These are phyloP conservation scores for Calidris pygmaea DNA, from an alignment of 2,113 vertebrate species.

Conservation along the genomic window DNA sequence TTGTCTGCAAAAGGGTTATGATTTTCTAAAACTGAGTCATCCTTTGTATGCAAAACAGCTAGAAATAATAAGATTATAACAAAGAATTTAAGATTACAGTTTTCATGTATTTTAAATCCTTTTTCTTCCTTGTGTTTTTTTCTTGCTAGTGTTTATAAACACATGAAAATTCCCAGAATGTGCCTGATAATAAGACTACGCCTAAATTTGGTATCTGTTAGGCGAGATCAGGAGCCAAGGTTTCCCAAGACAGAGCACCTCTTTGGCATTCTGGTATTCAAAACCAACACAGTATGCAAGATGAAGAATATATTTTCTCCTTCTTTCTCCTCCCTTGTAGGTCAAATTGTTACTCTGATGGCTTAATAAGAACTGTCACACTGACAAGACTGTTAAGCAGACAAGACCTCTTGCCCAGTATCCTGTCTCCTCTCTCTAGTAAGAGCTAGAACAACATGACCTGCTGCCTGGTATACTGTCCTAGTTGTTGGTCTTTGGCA, in stretches of 20 bases:
- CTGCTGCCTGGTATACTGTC: not conserved
- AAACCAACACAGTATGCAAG: fast-evolving
- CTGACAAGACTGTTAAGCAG: not conserved
- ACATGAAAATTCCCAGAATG: not conserved
- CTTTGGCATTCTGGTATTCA: not conserved
- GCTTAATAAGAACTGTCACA: not conserved
- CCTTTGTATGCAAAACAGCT: not conserved
- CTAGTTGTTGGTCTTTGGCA: not conserved
- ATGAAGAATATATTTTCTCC: not conserved
- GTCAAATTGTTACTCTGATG: not conserved
- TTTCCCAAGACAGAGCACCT: not conserved
- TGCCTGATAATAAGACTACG: not conserved
- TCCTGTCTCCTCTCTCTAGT: not conserved
- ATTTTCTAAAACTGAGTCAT: not conserved
- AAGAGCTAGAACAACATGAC: not conserved
- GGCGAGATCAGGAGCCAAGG: not conserved
- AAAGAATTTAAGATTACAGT: not conserved
- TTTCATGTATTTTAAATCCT: not conserved
- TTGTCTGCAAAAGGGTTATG: not conserved
- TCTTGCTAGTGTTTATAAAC: not conserved
- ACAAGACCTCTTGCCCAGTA: not conserved
- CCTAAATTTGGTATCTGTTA: fast-evolving
- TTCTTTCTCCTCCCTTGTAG: not conserved
- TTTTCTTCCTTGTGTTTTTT: too few relatives aligned
- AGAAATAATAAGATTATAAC: not conserved